Evolutionary conservation across 2,888 invertebrate species (phyloP).

Genomic region (Xestoiulus laeticollis): DNA sequence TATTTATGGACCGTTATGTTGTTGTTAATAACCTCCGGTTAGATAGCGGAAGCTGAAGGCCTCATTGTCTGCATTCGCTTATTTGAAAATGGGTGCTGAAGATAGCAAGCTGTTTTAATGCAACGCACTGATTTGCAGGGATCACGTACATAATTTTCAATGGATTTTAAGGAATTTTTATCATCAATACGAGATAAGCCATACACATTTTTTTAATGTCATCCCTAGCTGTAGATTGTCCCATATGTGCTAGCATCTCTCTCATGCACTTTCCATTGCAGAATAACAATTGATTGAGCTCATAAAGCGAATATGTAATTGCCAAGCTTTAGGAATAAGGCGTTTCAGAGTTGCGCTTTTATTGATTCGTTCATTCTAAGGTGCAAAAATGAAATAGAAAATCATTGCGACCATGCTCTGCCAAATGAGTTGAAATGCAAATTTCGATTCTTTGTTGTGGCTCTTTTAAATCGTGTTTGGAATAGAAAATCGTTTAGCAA

Average conservation of each 20-base stretch:
- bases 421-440: not conserved
- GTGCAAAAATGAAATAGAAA: constrained; percentile 18
- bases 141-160: not conserved
- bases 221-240: not conserved
- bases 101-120: not conserved
- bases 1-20: not conserved
- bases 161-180: not conserved
- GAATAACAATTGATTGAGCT: not conserved
- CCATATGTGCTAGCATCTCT: not conserved
- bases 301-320: not conserved
- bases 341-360: not conserved
- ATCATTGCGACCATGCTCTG: not conserved
- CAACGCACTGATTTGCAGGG: not conserved
- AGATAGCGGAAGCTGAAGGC: constrained; percentile 1
- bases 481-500: not conserved
- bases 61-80: not conserved
- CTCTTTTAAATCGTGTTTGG: not conserved
- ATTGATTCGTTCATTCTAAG: not conserved
- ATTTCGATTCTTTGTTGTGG: not conserved
- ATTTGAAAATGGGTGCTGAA: not conserved
- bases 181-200: not conserved
- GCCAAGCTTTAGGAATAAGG: not conserved
- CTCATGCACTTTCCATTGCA: not conserved
- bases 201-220: not conserved
- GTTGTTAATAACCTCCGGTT: constrained; percentile 3